phyloP scores from a whole-genome alignment of 2,888 invertebrate species.

The Erebia palarica region DNA sequence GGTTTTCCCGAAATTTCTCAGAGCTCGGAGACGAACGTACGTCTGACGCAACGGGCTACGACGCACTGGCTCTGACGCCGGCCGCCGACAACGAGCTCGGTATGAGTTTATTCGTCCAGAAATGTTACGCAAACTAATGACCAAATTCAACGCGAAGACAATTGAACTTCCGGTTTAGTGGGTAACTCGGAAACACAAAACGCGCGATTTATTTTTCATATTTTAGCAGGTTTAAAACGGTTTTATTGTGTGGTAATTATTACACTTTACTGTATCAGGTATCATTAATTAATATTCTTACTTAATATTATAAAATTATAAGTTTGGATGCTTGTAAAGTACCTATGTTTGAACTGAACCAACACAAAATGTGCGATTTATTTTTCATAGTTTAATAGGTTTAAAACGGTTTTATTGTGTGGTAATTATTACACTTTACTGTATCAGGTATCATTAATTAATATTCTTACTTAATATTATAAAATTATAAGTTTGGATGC shows the following conservation, averaged over 20 bases:
- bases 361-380: neutral
- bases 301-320: no score
- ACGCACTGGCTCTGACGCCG: constrained; percentile 51
- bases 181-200: neutral
- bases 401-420: neutral
- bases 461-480: no score
- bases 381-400: neutral
- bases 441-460: no score
- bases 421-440: no score
- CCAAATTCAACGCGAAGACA: constrained; percentile 1
- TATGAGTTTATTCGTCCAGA: constrained; percentile 27
- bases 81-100: neutral
- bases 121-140: constrained; percentile 25
- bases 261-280: no score
- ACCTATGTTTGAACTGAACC: no score
- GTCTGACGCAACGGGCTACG: constrained; percentile 45
- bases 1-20: constrained; percentile 18
- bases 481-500: no score
- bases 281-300: no score
- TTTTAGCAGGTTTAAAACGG: neutral
- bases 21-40: constrained; percentile 41
- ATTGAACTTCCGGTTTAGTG: constrained; percentile 10
- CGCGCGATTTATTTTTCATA: neutral
- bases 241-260: neutral
- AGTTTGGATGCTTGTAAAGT: no score